Percentiles rank a stretch among this genome's conserved stretches.
These are phyloP conservation scores for Euwallacea similis DNA, from an alignment of 1,140 invertebrate species.

Conservation along the genomic window DNA sequence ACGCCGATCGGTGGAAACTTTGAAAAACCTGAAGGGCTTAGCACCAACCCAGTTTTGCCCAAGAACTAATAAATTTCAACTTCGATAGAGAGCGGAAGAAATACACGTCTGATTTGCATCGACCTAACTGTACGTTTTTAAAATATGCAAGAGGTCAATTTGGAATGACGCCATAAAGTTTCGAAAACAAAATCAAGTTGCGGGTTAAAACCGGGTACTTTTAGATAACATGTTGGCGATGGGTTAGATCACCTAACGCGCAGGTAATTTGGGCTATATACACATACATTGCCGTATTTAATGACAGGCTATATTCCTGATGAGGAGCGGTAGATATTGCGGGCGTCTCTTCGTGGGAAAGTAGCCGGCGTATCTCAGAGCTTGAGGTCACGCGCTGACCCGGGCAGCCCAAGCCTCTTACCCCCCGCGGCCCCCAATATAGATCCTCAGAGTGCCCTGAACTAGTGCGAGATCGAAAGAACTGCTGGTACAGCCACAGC, in stretches of 20 bases:
- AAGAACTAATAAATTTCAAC: too few species aligned
- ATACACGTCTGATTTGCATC: too few species aligned
- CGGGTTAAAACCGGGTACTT: not conserved
- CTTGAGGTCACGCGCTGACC: conserved; percentile 55
- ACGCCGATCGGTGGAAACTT: too few species aligned
- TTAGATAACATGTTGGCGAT: conserved; percentile 20
- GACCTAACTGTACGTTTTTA: too few species aligned
- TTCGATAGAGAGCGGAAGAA: too few species aligned
- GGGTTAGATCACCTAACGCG: conserved; percentile 20
- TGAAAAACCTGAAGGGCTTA: too few species aligned
- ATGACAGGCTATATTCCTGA: conserved; percentile 54
- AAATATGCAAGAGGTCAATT: too few species aligned
- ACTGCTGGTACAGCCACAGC: conserved; percentile 21
- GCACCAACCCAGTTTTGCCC: too few species aligned
- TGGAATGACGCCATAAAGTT: too few species aligned
- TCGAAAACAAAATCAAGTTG: too few species aligned
- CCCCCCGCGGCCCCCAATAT: conserved; percentile 47
- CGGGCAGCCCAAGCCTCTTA: conserved; percentile 41
- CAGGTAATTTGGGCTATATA: conserved; percentile 22
- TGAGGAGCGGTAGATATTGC: conserved; percentile 55
- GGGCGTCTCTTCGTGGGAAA: conserved; percentile 55
- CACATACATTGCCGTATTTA: conserved; percentile 55
- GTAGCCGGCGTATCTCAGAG: conserved; percentile 55
- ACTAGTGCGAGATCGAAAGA: conserved; percentile 43
- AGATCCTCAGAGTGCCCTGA: conserved; percentile 51